Percentiles rank a stretch among this genome's conserved stretches.
These are phyloP conservation scores for Anarrhichthys ocellatus DNA, from an alignment of 2,113 vertebrate species.

Conservation along the genomic window DNA sequence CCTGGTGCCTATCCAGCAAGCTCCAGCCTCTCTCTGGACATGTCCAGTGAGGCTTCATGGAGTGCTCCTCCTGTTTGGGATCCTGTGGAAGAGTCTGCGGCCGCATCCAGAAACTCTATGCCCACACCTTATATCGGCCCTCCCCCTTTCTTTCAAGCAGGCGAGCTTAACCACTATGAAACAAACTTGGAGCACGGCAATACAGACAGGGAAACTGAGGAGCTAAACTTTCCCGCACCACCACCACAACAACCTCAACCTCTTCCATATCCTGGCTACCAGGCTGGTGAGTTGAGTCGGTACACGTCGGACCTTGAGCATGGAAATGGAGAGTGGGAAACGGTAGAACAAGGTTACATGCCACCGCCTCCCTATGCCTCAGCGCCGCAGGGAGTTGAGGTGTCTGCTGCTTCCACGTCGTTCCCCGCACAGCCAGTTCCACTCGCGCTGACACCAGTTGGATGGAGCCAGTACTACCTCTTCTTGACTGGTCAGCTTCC, in stretches of 20 bases:
- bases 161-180: background rate
- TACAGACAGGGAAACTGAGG: conserved; percentile 19
- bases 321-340: conserved; percentile 19
- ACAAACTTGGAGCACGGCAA: background rate
- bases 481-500: conserved; percentile 41
- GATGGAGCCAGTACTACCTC: background rate
- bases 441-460: too few species aligned
- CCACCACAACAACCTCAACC: background rate
- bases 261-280: background rate
- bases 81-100: background rate
- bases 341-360: background rate
- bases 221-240: background rate
- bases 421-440: accelerated
- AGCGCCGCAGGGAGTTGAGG: too few species aligned
- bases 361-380: too few species aligned
- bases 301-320: background rate
- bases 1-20: background rate
- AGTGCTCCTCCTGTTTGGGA: background rate
- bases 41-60: background rate
- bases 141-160: conserved; percentile 1
- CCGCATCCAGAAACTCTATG: background rate
- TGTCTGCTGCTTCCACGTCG: accelerated
- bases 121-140: background rate
- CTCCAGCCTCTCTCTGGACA: background rate
- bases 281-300: background rate